These are phyloP conservation scores for Cataglyphis cursor DNA, from an alignment of 2,888 invertebrate genomes.

Conservation along the genomic window DNA sequence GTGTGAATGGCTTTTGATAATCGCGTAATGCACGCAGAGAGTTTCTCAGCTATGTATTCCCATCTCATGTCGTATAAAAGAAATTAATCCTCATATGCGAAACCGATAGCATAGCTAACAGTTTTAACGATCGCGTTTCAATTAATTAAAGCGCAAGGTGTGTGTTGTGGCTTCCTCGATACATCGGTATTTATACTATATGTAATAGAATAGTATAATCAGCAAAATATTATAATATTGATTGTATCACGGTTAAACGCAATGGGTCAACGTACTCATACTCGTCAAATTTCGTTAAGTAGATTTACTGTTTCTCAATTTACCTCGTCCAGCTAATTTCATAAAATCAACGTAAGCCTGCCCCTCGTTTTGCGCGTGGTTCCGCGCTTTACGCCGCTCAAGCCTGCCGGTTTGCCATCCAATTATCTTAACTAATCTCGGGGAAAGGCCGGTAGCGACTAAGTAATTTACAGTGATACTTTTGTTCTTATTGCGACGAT, in stretches of 20 bases:
- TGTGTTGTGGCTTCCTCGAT: conserved; percentile 13
- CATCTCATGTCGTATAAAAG: not conserved
- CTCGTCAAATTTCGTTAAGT: conserved; percentile 61
- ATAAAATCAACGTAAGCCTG: conserved; percentile 62
- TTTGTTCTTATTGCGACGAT: conserved; percentile 33
- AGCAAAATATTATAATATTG: conserved; percentile 72
- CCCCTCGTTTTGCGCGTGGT: not conserved
- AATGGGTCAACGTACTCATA: conserved; percentile 59
- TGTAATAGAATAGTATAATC: conserved; percentile 69
- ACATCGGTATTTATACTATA: conserved; percentile 58
- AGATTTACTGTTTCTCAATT: conserved; percentile 56
- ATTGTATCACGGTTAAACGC: conserved; percentile 38
- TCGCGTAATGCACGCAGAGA: not conserved
- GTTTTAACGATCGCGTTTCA: conserved; percentile 13
- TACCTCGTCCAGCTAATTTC: conserved; percentile 65
- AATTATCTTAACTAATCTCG: conserved; percentile 79
- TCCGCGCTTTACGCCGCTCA: conserved; percentile 10
- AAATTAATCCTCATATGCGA: not conserved
- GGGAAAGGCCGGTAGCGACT: conserved; percentile 59
- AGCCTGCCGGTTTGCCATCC: conserved; percentile 57
- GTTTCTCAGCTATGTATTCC: not conserved
- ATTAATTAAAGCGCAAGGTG: conserved; percentile 27
- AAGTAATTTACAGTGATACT: conserved; percentile 76
- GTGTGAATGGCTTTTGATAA: not conserved
- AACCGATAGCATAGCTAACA: not conserved